Base-by-base conservation (phyloP, 1,140 invertebrate genomes). In the Liolophura sinensis region DNA sequence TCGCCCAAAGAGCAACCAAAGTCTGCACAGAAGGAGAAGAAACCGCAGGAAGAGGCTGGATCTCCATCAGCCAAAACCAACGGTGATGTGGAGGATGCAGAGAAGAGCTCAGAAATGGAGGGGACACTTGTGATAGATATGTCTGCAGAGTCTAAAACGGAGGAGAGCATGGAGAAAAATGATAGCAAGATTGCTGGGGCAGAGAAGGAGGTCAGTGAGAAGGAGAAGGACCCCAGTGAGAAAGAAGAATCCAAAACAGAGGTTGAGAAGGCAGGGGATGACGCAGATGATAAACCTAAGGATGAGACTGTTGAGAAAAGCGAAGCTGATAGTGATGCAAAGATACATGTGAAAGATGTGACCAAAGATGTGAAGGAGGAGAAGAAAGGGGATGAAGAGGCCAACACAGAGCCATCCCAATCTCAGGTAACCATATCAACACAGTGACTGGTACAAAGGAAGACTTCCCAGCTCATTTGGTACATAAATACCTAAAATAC, bases 251-350 rank as follows among this genome's bases (percentile, higher is more conserved):
- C 25, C 64, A 57, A 67, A 57, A 16, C 55, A 51, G 67, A 68
- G 59, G 56, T 60, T 51, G 60, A 62, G 18, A 65, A 64, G 52
- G 67, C 66, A 48, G 55, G 69, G 15, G 64, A 56, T 55, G 52
- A 65, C 51, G 46, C 22, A 52, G 51, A 67, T 24, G 18, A 46
- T 59, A 61, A 65, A 60, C 69, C 61, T 59, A 66, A 69, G 24
- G 75, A 75, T 63, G 73, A 84, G 60, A 68, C 68, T 20, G 40
- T 22, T 31, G 50, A 52, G 58, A 64, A 62, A 61, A n/a, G 18
- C 12, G 51, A 54, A 54, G 12, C 31, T 3, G 31, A 40, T 24
- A 25, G 16, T n/a, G 46, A 46, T 58, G 47, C 22, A 65, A 49
- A 20, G 66, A 60, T 55, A 46, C 52, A 57, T 57, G 47, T 52